Conservation (phyloP, 2,113 vertebrate genomes). For the Sitta europaea region DNA sequence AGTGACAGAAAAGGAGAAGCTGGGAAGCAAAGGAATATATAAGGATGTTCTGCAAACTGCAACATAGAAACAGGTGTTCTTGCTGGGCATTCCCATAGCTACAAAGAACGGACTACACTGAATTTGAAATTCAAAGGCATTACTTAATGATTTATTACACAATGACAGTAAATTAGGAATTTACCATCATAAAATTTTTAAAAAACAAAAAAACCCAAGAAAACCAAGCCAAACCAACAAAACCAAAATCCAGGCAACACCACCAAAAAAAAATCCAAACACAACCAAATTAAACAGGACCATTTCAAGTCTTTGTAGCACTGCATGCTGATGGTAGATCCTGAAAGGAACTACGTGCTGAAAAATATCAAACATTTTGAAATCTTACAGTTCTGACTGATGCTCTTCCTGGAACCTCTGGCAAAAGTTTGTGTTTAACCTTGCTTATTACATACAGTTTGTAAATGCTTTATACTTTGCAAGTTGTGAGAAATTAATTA, state of each 20-base stretch:
- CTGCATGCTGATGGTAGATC: background rate
- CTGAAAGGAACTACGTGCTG: background rate
- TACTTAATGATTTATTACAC: too few relatives aligned
- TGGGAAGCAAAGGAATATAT: background rate
- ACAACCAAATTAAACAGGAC: background rate
- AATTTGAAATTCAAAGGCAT: background rate
- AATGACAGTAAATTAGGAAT: too few relatives aligned
- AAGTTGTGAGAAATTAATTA: slow-evolving; percentile 28
- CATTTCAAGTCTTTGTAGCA: background rate
- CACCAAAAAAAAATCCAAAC: background rate
- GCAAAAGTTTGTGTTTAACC: background rate
- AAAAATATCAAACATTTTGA: background rate
- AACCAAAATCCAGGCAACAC: background rate
- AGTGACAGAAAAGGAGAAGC: background rate
- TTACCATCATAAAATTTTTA: background rate
- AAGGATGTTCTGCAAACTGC: background rate
- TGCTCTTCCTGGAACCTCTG: background rate
- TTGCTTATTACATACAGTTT: background rate
- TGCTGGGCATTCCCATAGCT: background rate
- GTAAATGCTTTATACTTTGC: background rate
- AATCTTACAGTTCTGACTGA: background rate
- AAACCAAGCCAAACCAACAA: background rate
- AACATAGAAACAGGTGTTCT: background rate
- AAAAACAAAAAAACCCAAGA: background rate
- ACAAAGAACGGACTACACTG: rapidly evolving